Base-by-base conservation (phyloP, 1,140 invertebrate species). In the Ceratosolen fusciceps region DNA sequence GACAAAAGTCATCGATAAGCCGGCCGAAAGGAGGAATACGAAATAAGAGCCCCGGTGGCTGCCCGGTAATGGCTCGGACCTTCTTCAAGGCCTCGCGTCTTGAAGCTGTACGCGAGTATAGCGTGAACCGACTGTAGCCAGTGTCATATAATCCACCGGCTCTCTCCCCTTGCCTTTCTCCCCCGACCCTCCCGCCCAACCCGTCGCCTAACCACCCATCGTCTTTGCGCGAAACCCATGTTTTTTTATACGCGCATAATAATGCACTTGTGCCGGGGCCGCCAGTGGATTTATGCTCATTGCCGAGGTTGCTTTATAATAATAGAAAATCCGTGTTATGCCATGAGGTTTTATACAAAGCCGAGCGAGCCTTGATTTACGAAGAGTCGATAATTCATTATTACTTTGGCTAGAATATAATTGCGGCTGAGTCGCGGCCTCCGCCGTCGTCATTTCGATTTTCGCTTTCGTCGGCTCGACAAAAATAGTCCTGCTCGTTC, bases 1-100 rank as follows among this genome's bases (percentile, higher is more conserved):
- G 34, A 49, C 72, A 77, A 72, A 77, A 71, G 49, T 60, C 54
- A 54, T 75, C 80, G 76, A 76, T 70, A 72, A 60, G 70, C 8
- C 14, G 43, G 49, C 19, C 26, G 68, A 31, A 43, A 56, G 58
- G 43, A 31, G 31, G 39, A 77, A 77, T 74, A 74, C 73, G 39
- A 74, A 74, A 65, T 47, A 39, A 74, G 34, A 34, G 24, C 21
- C 39, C 39, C 34, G 21, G n/a, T 68, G 19, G 65, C 65, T 68
- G 12, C 43, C 43, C 43, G 43, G 43, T 71, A 52, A 37, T 37
- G 43, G 67, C 67, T 70, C 67, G 67, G 67, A 47, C 67, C 24
- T 70, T 65, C 60, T 65, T 65, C 60, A 37, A 65, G 67, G 39
- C 39, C 37, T 47, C 43, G 49, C 49, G 49, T 5, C 39, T 26